phyloP scores from a whole-genome alignment of 2,888 invertebrate species.

The Therioaphis trifolii region DNA sequence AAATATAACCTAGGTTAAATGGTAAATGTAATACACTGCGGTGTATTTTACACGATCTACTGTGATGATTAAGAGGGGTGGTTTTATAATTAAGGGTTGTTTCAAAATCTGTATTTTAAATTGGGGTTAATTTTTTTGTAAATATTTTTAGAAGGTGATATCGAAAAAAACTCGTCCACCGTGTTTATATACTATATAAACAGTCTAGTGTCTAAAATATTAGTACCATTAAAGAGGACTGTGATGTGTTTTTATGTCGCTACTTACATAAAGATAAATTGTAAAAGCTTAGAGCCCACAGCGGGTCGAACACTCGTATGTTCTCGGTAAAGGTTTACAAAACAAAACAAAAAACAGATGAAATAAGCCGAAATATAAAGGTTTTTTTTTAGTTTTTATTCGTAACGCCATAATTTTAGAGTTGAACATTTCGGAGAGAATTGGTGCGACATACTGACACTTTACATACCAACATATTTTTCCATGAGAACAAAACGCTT shows the following conservation, averaged over 20 bases:
- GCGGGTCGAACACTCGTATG: background rate
- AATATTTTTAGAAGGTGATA: background rate
- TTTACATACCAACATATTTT: background rate
- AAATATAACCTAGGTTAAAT: too few relatives aligned
- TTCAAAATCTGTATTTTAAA: background rate
- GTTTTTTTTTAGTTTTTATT: background rate
- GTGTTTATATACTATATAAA: background rate
- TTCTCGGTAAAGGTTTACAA: background rate
- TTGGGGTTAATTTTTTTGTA: background rate
- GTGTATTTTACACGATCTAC: too few relatives aligned
- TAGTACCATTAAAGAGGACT: constrained; percentile 16
- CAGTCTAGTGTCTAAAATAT: constrained; percentile 45
- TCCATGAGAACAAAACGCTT: background rate
- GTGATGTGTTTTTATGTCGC: constrained; percentile 36
- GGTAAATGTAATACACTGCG: too few relatives aligned
- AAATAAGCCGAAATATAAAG: constrained; percentile 33
- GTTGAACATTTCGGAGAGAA: background rate
- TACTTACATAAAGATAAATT: constrained; percentile 44
- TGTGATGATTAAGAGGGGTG: too few relatives aligned
- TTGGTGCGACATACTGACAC: background rate
- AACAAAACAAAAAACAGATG: background rate
- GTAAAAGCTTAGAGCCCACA: constrained; percentile 40
- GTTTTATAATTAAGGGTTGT: background rate
- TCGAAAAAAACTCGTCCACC: constrained; percentile 17
- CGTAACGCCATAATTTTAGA: background rate